Percentiles rank a stretch among this genome's conserved stretches.
Evolutionary conservation across 2,888 invertebrate genomes (phyloP).

Genomic region (Ischnus inquisitorius): DNA sequence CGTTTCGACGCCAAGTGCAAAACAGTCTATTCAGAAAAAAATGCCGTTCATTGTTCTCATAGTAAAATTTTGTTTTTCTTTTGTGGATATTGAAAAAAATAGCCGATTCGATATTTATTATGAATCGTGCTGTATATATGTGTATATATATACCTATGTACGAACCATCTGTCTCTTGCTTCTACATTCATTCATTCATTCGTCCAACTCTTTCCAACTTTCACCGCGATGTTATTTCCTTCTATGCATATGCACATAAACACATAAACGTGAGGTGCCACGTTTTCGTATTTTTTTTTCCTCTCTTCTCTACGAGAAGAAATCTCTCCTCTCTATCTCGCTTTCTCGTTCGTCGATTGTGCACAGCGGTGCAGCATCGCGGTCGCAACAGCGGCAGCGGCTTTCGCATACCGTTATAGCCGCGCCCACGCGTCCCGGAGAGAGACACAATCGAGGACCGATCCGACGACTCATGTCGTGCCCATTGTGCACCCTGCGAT

Average conservation of each 20-base stretch:
- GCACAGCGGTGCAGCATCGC: constrained; percentile 7
- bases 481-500: constrained; percentile 53
- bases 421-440: constrained; percentile 63
- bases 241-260: constrained; percentile 13
- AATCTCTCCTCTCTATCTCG: constrained; percentile 10
- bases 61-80: too few species aligned
- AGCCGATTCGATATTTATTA: too few species aligned
- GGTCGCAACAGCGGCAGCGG: constrained; percentile 49
- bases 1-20: too few species aligned
- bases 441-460: constrained; percentile 62
- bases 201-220: constrained; percentile 64
- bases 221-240: constrained; percentile 53
- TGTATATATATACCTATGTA: not conserved
- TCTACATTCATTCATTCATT: constrained; percentile 33
- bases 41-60: too few species aligned
- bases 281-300: constrained; percentile 46
- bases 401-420: constrained; percentile 67
- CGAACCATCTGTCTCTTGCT: not conserved
- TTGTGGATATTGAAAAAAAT: too few species aligned
- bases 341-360: constrained; percentile 28
- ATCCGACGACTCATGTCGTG: constrained; percentile 62
- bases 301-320: constrained; percentile 41
- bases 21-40: too few species aligned
- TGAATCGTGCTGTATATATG: too few species aligned
- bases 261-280: constrained; percentile 49